phyloP scores from a whole-genome alignment of 37 sponge, comb jelly and placozoan genomes.

The Petrosia ficiformis region DNA sequence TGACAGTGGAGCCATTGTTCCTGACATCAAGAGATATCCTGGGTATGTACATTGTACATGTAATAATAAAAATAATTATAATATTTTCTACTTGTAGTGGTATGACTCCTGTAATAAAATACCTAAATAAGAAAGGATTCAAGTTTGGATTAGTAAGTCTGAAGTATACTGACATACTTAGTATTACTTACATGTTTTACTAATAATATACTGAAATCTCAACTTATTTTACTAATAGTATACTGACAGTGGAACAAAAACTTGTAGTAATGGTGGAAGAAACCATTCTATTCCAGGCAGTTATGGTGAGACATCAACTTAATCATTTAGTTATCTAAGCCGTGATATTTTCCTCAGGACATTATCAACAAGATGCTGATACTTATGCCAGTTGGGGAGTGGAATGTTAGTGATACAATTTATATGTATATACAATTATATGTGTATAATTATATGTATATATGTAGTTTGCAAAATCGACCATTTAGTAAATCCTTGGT shows the following conservation, averaged over 20 bases:
- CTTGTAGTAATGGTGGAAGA: conserved; percentile 71
- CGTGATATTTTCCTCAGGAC: conserved; percentile 17
- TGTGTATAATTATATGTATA: neutral
- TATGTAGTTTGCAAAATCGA: neutral
- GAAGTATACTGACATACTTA: neutral
- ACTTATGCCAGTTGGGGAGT: conserved; percentile 84
- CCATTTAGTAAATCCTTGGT: neutral
- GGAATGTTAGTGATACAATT: conserved; percentile 77
- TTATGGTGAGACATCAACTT: conserved; percentile 45
- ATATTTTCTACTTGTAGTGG: conserved; percentile 38
- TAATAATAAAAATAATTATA: neutral
- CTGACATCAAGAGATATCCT: conserved; percentile 64
- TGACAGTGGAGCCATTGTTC: conserved; percentile 53
- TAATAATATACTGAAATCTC: too few species aligned
- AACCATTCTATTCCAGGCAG: conserved; percentile 76
- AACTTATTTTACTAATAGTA: conserved; percentile 71
- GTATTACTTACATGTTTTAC: neutral
- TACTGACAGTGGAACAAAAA: conserved; percentile 78
- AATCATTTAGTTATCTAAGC: neutral
- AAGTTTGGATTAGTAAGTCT: conserved; percentile 82
- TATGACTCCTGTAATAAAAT: conserved; percentile 50
- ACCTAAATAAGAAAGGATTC: conserved; percentile 79
- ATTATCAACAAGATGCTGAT: conserved; percentile 78
- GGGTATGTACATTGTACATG: conserved; percentile 40
- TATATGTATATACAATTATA: too few species aligned